Percentiles rank a stretch among this genome's conserved stretches.
phyloP scores from a whole-genome alignment of 2,113 vertebrate genomes.

The Pantherophis guttatus region DNA sequence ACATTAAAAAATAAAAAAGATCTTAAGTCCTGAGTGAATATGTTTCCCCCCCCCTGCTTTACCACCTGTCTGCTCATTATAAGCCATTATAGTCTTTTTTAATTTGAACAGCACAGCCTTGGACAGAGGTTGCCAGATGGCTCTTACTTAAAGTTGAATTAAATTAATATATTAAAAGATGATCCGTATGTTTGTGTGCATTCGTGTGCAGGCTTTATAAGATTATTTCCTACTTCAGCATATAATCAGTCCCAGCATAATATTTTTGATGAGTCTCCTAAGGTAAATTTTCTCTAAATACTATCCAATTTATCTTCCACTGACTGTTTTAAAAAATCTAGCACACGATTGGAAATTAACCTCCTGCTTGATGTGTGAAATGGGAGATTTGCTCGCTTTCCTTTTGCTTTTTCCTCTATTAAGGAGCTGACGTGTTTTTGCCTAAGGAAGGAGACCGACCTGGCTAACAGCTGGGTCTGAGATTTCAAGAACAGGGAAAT shows the following conservation, averaged over 20 bases:
- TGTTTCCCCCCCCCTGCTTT: background rate
- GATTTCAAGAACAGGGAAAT: background rate
- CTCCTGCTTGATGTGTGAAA: background rate
- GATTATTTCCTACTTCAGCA: background rate
- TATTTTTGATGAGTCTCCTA: background rate
- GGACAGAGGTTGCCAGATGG: background rate
- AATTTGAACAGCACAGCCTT: background rate
- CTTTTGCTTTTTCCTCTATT: background rate
- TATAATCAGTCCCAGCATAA: background rate
- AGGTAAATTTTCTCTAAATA: background rate
- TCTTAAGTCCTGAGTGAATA: background rate
- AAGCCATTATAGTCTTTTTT: background rate
- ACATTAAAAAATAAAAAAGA: slow-evolving; percentile 9
- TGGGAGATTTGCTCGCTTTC: background rate
- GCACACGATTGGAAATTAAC: background rate
- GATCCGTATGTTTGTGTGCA: background rate
- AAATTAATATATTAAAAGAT: background rate
- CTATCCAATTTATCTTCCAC: background rate
- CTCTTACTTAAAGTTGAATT: background rate
- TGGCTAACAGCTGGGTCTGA: background rate
- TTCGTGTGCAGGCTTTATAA: background rate
- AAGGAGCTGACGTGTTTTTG: background rate
- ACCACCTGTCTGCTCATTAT: slow-evolving; percentile 7
- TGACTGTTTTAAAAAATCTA: background rate
- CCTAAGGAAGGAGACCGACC: background rate